Evolutionary conservation across 2,113 vertebrate species (phyloP).

Genomic region (Halcyon senegalensis): DNA sequence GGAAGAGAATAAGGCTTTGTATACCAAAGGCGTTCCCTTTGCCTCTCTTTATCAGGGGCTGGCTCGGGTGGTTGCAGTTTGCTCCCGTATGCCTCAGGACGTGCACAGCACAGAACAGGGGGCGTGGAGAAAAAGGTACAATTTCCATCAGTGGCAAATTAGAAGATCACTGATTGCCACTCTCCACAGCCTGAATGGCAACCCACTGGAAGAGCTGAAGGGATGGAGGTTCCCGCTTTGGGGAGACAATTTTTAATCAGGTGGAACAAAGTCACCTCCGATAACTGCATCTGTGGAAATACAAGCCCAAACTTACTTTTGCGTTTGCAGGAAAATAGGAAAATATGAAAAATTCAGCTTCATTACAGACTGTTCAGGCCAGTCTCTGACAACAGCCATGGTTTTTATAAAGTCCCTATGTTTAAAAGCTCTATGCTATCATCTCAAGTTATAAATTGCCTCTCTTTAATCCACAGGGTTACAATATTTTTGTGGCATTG

Average conservation of each 20-base stretch:
- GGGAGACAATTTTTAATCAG: background rate
- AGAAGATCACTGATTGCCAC: rapidly evolving
- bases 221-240: background rate
- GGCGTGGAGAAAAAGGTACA: too few species aligned
- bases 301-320: background rate
- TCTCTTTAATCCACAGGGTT: background rate
- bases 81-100: rapidly evolving
- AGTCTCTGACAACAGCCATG: background rate
- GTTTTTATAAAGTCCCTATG: background rate
- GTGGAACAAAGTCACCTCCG: background rate
- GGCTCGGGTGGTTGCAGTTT: background rate
- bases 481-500: background rate
- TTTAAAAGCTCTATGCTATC: background rate
- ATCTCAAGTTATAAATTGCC: background rate
- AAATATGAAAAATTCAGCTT: background rate
- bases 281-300: rapidly evolving
- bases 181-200: background rate
- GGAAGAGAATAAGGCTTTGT: background rate
- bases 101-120: rapidly evolving
- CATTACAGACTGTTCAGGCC: background rate
- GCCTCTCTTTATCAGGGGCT: background rate
- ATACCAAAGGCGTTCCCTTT: background rate
- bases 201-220: background rate
- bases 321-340: background rate
- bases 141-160: background rate